Conservation (phyloP, 2,113 vertebrate genomes). For the Pitta sordida region DNA sequence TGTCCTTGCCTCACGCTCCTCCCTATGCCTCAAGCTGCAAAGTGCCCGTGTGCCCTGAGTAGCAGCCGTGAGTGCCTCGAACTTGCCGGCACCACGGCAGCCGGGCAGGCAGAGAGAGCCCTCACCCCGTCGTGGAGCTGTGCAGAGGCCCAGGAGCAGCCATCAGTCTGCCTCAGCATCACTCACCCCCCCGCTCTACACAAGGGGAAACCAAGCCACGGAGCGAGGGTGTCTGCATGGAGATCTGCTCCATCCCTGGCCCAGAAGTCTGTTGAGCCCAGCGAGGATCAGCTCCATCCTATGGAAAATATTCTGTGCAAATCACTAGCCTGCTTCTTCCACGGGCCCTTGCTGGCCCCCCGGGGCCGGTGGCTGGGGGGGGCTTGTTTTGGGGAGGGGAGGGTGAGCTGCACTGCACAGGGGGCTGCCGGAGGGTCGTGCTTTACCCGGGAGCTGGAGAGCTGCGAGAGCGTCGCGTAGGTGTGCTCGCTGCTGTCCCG, state of each 20-base stretch:
- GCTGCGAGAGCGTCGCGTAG: constrained; percentile 71
- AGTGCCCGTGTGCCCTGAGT: neutral
- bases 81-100: neutral
- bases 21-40: rapidly evolving
- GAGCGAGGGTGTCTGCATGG: rapidly evolving
- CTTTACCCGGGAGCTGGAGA: constrained; percentile 77
- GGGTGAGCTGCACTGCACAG: neutral
- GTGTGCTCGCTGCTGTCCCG: constrained; percentile 58
- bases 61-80: neutral
- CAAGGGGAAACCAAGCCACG: neutral
- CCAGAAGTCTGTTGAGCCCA: neutral
- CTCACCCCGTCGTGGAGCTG: neutral
- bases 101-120: neutral
- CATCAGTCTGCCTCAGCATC: neutral
- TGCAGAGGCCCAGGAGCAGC: neutral
- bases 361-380: neutral
- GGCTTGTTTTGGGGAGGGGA: neutral
- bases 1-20: neutral
- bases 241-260: neutral
- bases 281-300: neutral
- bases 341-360: neutral
- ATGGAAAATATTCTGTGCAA: rapidly evolving
- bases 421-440: neutral
- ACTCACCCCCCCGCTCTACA: neutral
- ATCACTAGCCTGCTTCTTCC: neutral